phyloP scores from a whole-genome alignment of 2,888 invertebrate genomes.

The Girardia tigrina region DNA sequence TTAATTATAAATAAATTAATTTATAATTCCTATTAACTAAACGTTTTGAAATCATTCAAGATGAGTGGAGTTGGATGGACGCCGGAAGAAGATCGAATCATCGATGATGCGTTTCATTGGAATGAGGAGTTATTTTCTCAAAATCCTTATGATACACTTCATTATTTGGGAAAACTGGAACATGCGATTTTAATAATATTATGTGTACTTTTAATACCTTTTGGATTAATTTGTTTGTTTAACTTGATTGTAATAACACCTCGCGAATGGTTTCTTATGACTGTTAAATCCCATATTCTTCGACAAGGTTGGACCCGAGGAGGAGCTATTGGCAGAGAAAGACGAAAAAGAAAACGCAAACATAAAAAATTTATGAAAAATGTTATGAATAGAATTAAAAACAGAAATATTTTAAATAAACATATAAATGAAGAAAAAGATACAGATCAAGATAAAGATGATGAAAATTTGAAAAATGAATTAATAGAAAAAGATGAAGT shows the following conservation, averaged over 20 bases:
- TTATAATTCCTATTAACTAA: no score
- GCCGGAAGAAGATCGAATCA: background rate
- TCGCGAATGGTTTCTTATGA: background rate
- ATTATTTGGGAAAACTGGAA: background rate
- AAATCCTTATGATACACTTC: background rate
- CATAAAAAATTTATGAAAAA: constrained; percentile 23
- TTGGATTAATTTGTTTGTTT: background rate
- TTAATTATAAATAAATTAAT: no score
- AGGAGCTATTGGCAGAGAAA: background rate
- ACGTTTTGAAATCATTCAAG: no score
- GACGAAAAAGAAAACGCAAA: background rate
- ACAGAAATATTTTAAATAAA: no score
- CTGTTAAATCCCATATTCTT: background rate
- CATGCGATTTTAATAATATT: background rate
- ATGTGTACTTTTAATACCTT: background rate
- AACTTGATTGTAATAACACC: background rate
- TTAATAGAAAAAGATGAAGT: no score
- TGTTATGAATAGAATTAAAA: background rate
- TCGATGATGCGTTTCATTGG: constrained; percentile 15
- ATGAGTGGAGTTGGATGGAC: background rate
- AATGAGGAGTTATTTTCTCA: background rate
- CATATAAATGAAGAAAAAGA: no score
- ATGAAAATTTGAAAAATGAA: no score
- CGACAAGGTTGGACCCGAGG: background rate
- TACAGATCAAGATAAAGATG: no score